These are phyloP conservation scores for Pangasius krempfi DNA, from an alignment of 2,797 vertebrate species.

Conservation along the genomic window DNA sequence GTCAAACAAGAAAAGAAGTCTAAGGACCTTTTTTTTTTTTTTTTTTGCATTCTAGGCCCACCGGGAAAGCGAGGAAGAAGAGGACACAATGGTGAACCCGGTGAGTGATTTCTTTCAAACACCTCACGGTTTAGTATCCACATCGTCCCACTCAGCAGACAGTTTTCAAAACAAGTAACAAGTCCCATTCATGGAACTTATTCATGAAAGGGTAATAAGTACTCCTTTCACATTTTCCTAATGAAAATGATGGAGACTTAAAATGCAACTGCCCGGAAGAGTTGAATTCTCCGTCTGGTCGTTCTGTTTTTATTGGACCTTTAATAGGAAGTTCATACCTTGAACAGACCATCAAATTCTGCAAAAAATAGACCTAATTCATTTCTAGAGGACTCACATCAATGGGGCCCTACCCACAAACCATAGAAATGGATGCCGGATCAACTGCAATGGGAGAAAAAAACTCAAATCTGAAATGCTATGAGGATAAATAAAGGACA, in stretches of 20 bases:
- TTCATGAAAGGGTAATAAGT: constrained; percentile 38
- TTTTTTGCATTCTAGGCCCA: constrained; percentile 81
- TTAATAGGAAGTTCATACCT: constrained; percentile 43
- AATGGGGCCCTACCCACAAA: constrained; percentile 54
- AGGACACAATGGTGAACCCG: constrained; percentile 93
- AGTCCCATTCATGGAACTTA: constrained; percentile 23
- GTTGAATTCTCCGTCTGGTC: constrained; percentile 31
- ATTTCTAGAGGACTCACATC: constrained; percentile 52
- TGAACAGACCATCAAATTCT: constrained; percentile 60
- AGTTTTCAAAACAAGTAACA: constrained; percentile 5
- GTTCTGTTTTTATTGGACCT: constrained; percentile 54
- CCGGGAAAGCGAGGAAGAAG: constrained; percentile 96
- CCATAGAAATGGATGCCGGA: constrained; percentile 56
- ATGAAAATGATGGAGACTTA: constrained; percentile 37
- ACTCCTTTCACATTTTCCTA: constrained; percentile 45
- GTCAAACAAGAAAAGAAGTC: constrained; percentile 48
- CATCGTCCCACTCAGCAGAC: constrained; percentile 18
- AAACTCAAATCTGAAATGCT: constrained; percentile 18
- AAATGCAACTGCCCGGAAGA: constrained; percentile 42
- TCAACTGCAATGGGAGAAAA: constrained; percentile 62
- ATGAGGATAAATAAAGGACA: constrained; percentile 60
- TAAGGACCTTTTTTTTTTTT: constrained; percentile 51
- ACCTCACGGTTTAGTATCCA: constrained; percentile 16
- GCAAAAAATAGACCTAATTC: constrained; percentile 32
- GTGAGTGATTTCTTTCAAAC: constrained; percentile 74